Percentiles rank a stretch among this genome's conserved stretches.
Conservation (phyloP, 2,888 invertebrate species). For the Eulithis prunata region DNA sequence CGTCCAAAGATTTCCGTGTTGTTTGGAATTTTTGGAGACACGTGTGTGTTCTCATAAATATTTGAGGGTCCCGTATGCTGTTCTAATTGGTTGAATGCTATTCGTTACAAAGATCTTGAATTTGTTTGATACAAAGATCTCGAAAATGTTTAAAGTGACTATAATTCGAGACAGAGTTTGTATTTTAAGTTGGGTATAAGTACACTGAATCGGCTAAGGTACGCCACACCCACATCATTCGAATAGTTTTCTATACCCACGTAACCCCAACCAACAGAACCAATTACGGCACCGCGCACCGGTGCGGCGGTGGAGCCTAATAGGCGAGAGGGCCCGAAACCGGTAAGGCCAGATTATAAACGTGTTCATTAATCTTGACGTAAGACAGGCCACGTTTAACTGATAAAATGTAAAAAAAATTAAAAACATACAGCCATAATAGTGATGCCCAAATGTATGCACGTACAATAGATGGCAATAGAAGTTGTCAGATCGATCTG, state of each 20-base stretch:
- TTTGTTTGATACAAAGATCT: no score
- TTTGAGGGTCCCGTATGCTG: constrained; percentile 11
- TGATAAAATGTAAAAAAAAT: not conserved
- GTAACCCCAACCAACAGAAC: constrained; percentile 31
- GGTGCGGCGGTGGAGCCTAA: constrained; percentile 20
- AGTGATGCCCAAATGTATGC: no score
- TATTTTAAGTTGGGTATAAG: no score
- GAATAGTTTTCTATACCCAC: not conserved
- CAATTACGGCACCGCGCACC: constrained; percentile 29
- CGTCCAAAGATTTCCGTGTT: constrained; percentile 31
- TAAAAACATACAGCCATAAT: no score
- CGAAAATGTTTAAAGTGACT: no score
- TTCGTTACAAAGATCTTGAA: no score
- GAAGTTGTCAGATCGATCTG: no score
- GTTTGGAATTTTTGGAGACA: constrained; percentile 24
- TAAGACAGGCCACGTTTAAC: not conserved
- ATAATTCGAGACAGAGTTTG: no score
- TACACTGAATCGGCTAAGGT: no score
- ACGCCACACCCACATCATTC: constrained; percentile 7
- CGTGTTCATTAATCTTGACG: constrained; percentile 2
- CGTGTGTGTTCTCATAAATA: not conserved
- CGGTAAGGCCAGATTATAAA: constrained; percentile 39
- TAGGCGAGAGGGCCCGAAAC: constrained; percentile 40
- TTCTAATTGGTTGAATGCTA: no score
- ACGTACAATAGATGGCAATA: no score